Base-by-base conservation (phyloP, 1,140 invertebrate genomes). In the Drosophila lini region DNA sequence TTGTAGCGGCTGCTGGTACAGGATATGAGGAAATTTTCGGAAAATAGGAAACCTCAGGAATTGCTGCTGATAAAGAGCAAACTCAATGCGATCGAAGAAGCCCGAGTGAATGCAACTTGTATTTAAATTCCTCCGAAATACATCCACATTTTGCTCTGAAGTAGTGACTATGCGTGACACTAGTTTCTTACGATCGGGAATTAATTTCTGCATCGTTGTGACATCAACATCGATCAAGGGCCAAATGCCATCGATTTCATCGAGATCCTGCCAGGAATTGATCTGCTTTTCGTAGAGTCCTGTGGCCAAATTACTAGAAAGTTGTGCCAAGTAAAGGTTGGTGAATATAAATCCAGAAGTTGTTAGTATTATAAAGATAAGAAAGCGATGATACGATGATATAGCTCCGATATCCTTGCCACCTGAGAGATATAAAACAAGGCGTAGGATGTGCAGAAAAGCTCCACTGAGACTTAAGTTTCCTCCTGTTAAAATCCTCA, bases 1-100 rank as follows among this genome's bases (percentile, higher is more conserved):
- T 10, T 74, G 81, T 3, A 83, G 74, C 3, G 80, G 80, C 22
- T 80, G 74, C 47, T 83, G 77, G 32, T 78, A 78, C 16, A 88
- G 31, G 7, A 71, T 73, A 34, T 80, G 28, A 1, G 61, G 52
- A 13, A 88, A 53, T 22, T 83, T 78, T 3, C 71, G 74, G 13
- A 88, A 78, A n/a, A 80, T 42, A 1, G 80, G 80, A 10, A 74
- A n/a, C 3, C 38, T 62, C 0, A 88, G 38, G 9, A 83, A 88
- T 34, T 88, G 65, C 10, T 83, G 84, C 38, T 88, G 83, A 10
- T 89, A 89, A 0, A 89, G 34, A 0, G 70, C 53, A 38, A 83
- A 89, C 41, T 88, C 80, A 15, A 88, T 65, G 60, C 69, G 78
- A 53, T 88, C 84, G 31, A 65, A 71, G 8, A 75, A 83, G 36